These are phyloP conservation scores for Diglossa brunneiventris DNA, from an alignment of 2,113 vertebrate species.

Conservation along the genomic window DNA sequence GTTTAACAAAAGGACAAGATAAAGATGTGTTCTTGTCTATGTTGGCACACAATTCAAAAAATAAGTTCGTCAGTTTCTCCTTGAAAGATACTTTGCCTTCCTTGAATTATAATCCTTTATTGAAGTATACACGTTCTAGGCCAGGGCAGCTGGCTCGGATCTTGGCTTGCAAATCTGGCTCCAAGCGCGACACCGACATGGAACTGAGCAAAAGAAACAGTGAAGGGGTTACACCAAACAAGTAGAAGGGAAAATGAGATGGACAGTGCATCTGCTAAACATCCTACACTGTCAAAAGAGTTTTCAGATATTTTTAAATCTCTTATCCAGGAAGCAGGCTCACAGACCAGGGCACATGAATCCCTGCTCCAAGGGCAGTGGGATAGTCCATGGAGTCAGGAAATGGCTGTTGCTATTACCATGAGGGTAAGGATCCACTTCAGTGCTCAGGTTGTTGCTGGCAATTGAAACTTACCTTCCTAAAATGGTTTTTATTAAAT, in stretches of 20 bases:
- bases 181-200: conserved; percentile 87
- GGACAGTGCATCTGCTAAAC: neutral
- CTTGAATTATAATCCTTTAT: conserved; percentile 88
- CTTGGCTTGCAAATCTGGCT: conserved; percentile 88
- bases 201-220: conserved; percentile 76
- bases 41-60: conserved; percentile 9
- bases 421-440: neutral
- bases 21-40: neutral
- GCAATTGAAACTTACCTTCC: neutral
- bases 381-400: neutral
- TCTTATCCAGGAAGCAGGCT: neutral
- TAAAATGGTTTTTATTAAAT: neutral
- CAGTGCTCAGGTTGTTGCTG: neutral
- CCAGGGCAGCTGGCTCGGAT: conserved; percentile 82
- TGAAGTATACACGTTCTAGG: conserved; percentile 89
- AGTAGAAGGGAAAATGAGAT: neutral
- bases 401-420: neutral
- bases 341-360: neutral
- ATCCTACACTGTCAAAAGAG: neutral
- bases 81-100: neutral
- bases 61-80: neutral
- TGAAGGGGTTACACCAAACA: neutral
- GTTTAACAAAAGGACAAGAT: neutral
- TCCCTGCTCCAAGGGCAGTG: neutral
- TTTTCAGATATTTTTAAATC: neutral